phyloP scores from a whole-genome alignment of 2,113 vertebrate genomes.

The Scytalopus superciliaris region DNA sequence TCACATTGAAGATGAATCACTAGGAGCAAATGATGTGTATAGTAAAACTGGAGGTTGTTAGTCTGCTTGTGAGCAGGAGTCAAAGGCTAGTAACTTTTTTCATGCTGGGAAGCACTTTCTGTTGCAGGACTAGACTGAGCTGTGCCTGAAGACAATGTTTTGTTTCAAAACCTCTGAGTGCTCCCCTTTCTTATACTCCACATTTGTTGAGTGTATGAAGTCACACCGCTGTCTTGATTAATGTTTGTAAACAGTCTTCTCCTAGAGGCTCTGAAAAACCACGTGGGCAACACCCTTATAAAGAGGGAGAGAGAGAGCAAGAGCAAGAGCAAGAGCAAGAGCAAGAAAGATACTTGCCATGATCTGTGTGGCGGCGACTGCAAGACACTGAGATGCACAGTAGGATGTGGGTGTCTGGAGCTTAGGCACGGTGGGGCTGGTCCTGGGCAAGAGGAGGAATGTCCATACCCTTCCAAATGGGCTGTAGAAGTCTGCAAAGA shows the following conservation, averaged over 20 bases:
- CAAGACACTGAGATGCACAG: neutral
- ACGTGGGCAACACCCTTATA: neutral
- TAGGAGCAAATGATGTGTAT: neutral
- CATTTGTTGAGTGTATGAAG: neutral
- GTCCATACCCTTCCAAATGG: neutral
- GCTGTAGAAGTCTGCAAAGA: neutral
- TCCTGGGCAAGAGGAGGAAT: neutral
- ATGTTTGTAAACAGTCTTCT: neutral
- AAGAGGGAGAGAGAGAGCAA: neutral
- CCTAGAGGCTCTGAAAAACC: neutral
- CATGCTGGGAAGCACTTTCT: neutral
- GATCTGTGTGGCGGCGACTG: fast-evolving
- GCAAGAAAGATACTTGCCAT: fast-evolving
- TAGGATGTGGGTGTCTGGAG: neutral
- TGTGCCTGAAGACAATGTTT: neutral
- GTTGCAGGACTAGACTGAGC: neutral
- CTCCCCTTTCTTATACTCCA: neutral
- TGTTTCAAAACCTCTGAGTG: neutral
- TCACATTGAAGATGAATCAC: neutral
- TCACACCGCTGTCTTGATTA: neutral
- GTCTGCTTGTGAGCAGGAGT: neutral
- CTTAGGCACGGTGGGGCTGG: fast-evolving
- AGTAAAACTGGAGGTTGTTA: neutral
- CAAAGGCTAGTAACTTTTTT: neutral
- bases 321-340: neutral